Evolutionary conservation across 1,140 invertebrate species (phyloP).

Genomic region (Meloidogyne chitwoodi): DNA sequence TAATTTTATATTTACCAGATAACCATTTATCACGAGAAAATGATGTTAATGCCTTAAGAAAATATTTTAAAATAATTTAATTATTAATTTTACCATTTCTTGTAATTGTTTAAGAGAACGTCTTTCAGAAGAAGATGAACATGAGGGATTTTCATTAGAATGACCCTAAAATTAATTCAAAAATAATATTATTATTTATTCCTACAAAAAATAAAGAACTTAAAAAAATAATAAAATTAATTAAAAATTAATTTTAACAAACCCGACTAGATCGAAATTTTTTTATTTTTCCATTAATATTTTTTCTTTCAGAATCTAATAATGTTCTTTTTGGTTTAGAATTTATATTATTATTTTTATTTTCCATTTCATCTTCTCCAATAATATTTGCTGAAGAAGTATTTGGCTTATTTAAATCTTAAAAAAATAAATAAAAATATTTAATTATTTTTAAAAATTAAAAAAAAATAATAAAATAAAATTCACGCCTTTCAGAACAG

Average conservation of each 20-base stretch:
- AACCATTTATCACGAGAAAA: slow-evolving; percentile 57
- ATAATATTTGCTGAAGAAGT: neutral
- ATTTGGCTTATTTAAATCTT: neutral
- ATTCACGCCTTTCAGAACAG: neutral
- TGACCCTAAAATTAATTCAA: neutral
- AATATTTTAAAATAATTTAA: slow-evolving; percentile 1
- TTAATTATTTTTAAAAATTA: no score
- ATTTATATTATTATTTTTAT: neutral
- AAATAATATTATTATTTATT: no score
- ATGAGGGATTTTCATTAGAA: slow-evolving; percentile 10
- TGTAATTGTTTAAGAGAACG: slow-evolving; percentile 48
- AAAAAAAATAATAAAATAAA: no score
- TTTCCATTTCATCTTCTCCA: neutral
- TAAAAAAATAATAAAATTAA: neutral
- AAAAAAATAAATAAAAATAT: neutral
- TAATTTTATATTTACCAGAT: slow-evolving; percentile 37
- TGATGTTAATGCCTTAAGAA: slow-evolving; percentile 53
- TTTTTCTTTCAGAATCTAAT: slow-evolving; percentile 4
- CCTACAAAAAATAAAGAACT: neutral
- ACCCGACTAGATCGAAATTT: neutral
- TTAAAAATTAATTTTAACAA: neutral
- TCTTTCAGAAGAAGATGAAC: slow-evolving; percentile 21
- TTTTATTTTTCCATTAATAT: neutral
- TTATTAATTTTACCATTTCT: slow-evolving; percentile 45
- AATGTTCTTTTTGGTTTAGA: neutral